Percentiles rank a stretch among this genome's conserved stretches.
Evolutionary conservation across 2,888 invertebrate genomes (phyloP).

Genomic region (Eristalis pertinax): DNA sequence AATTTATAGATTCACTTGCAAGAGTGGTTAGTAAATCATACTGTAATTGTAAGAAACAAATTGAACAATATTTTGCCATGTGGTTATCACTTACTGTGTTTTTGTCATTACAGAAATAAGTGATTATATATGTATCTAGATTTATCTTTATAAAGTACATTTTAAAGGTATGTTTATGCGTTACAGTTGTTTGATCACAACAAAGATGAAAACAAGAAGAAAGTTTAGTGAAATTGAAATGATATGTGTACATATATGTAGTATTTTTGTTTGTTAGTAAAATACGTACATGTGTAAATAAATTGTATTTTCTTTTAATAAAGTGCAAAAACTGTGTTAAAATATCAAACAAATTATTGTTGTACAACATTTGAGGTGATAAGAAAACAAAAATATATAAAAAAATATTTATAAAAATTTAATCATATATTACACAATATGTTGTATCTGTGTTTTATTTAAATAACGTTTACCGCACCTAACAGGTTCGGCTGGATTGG

Average conservation of each 20-base stretch:
- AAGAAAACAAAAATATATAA: conserved; percentile 26
- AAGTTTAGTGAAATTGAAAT: conserved; percentile 4
- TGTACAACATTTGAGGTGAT: too few species aligned
- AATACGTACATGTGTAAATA: conserved; percentile 45
- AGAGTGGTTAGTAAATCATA: conserved; percentile 13
- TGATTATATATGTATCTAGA: conserved; percentile 9
- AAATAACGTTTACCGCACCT: neutral
- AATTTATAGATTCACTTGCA: conserved; percentile 36
- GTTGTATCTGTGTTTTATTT: neutral
- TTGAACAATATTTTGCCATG: neutral
- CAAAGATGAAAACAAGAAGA: neutral
- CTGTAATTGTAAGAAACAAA: neutral
- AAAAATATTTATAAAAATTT: conserved; percentile 7
- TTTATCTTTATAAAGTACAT: conserved; percentile 21
- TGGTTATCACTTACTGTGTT: conserved; percentile 4
- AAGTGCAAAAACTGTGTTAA: conserved; percentile 56
- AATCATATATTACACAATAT: neutral
- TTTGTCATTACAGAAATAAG: conserved; percentile 5
- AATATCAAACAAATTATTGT: conserved; percentile 50
- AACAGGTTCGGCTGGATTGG: too few species aligned
- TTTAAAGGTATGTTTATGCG: conserved; percentile 6
- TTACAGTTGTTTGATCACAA: neutral
- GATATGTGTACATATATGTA: conserved; percentile 14
- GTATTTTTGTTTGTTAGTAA: conserved; percentile 27
- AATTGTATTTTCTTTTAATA: conserved; percentile 19